These are phyloP conservation scores for Pomphorhynchus laevis DNA, from an alignment of 1,140 invertebrate genomes.

Conservation along the genomic window DNA sequence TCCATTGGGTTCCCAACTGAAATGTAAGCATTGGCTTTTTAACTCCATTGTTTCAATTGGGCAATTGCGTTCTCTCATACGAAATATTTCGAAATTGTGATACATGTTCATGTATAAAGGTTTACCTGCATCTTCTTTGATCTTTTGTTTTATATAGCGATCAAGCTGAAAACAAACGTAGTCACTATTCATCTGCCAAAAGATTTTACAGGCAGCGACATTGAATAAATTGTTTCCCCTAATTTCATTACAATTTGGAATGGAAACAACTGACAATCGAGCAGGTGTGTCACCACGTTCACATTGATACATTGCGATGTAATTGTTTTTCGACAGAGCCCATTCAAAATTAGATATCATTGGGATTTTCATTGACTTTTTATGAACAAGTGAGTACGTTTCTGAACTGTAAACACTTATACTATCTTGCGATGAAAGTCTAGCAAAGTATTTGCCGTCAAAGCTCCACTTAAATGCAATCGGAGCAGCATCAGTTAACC, in stretches of 20 bases:
- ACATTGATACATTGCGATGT: constrained; percentile 92
- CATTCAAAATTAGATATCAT: constrained; percentile 47
- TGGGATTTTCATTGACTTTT: constrained; percentile 57
- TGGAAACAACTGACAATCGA: constrained; percentile 12
- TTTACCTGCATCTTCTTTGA: constrained; percentile 38
- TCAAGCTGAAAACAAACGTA: constrained; percentile 91
- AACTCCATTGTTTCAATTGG: constrained; percentile 85
- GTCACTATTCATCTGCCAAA: constrained; percentile 92
- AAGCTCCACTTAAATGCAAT: constrained; percentile 51
- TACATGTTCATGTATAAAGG: constrained; percentile 42
- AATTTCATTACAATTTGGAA: background rate
- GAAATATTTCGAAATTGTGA: constrained; percentile 91
- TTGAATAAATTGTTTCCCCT: constrained; percentile 70
- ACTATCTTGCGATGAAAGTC: constrained; percentile 27
- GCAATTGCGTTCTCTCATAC: constrained; percentile 70
- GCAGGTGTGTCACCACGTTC: constrained; percentile 32
- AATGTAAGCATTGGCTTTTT: constrained; percentile 26
- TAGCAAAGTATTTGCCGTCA: constrained; percentile 76
- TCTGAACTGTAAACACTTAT: constrained; percentile 66
- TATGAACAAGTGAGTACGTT: constrained; percentile 45
- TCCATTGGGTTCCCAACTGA: constrained; percentile 88
- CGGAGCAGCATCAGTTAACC: no score
- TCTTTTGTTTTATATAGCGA: constrained; percentile 58
- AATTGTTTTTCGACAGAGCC: constrained; percentile 80
- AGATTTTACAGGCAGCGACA: constrained; percentile 82